Evolutionary conservation across 2,797 vertebrate species (phyloP).

Genomic region (Anolis apletophallus): DNA sequence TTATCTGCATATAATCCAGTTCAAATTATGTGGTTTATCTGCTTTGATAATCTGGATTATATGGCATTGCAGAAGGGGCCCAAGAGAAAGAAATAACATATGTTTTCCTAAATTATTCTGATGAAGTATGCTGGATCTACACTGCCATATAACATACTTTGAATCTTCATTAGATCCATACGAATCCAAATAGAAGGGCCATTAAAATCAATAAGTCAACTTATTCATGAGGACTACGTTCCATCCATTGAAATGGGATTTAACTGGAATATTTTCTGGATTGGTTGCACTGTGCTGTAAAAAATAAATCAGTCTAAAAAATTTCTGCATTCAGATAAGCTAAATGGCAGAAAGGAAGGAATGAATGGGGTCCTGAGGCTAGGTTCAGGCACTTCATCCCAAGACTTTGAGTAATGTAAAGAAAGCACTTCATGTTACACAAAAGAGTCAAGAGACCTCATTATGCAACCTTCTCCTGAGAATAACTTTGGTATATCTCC

Average conservation of each 20-base stretch:
- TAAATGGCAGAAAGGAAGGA: neutral
- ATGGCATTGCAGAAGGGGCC: no score
- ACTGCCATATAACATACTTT: no score
- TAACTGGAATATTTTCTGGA: neutral
- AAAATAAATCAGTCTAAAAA: neutral
- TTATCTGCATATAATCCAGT: no score
- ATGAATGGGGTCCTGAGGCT: no score
- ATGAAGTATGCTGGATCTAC: no score
- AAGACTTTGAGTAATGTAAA: neutral
- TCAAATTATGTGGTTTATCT: no score
- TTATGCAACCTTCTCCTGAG: neutral
- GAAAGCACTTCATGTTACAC: neutral
- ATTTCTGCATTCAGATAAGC: neutral
- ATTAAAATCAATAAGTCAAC: neutral
- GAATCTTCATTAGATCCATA: no score
- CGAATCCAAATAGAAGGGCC: neutral
- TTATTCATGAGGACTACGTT: neutral
- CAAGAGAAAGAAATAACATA: no score
- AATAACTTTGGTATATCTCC: neutral
- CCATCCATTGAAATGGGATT: neutral
- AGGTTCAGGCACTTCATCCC: neutral
- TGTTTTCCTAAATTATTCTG: no score
- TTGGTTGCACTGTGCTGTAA: no score
- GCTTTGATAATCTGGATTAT: no score
- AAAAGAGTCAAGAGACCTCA: constrained; percentile 2